A percentile compares a stretch with the other conserved stretches of the same genome.
Conservation (phyloP, 2,113 vertebrate species). For the Cacatua alba region DNA sequence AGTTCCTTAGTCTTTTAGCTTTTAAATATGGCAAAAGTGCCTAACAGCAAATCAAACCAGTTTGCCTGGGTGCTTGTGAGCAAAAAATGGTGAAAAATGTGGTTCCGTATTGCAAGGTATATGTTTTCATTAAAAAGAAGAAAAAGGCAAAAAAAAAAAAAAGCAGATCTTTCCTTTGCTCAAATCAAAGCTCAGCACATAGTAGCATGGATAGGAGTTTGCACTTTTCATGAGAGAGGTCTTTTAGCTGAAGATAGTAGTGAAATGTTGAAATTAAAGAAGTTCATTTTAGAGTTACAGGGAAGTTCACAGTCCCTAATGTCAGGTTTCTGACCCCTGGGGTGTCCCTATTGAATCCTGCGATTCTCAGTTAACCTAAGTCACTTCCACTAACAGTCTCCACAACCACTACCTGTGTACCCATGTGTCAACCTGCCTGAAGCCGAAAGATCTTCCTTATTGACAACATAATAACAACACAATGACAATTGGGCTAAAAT, state of each 20-base stretch:
- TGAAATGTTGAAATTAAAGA: not conserved
- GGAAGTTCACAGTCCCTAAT: not conserved
- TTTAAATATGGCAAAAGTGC: not conserved
- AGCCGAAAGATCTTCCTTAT: not conserved
- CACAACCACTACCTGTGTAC: accelerated
- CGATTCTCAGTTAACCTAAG: not conserved
- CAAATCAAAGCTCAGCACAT: not conserved
- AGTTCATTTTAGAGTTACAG: not conserved
- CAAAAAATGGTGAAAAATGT: not conserved
- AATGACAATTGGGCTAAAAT: not conserved
- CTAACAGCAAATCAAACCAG: not conserved
- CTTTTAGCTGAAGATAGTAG: not conserved
- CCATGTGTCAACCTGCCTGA: not conserved
- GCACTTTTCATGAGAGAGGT: not conserved
- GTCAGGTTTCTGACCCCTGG: not conserved
- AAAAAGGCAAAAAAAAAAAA: not conserved
- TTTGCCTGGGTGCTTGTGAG: accelerated
- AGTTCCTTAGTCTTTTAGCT: not conserved
- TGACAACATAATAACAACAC: accelerated
- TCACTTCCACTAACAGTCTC: not conserved
- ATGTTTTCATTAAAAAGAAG: not conserved
- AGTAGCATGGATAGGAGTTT: not conserved
- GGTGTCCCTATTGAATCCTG: not conserved
- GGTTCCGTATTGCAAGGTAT: not conserved
- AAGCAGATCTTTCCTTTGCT: not conserved